Base-by-base conservation (phyloP, 1,140 invertebrate species). In the Drosophila suzukii region DNA sequence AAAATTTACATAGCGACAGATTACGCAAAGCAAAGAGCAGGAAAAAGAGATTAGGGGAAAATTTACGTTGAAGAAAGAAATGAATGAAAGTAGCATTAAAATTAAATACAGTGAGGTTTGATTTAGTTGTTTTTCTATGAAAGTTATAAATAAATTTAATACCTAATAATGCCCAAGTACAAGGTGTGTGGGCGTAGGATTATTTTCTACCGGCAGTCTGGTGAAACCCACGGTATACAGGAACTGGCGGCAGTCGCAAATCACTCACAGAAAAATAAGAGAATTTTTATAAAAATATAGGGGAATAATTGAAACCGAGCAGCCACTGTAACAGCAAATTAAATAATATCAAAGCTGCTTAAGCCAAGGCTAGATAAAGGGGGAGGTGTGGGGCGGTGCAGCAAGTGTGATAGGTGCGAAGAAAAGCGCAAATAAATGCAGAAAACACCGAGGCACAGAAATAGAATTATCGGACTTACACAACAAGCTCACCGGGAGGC, bases 381-480 rank as follows among this genome's bases (percentile, higher is more conserved):
- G 34, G 53, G n/a, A 10, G 41, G 41, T 36, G 17, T 15, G 6
- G 53, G 61, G 27, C 50, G 63, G 67, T 68, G 81, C 81, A 81
- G 39, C 66, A 75, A 81, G 47, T 81, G 78, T 68, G 77, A 74
- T 73, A 84, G 76, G 70, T 63, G 74, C 44, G 24, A 41, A 46
- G 8, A 61, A 41, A 46, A 44, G n/a, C 49, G 47, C 10, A 78
- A 38, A 46, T 38, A 59, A 41, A 71, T 15, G 68, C 30, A 78
- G 46, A 63, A 78, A 65, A 41, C 65, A 54, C 59, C n/a, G 49
- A 15, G 30, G 65, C 67, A 81, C 59, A 68, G 53, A 85, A 85
- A 85, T 85, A 85, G 83, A 81, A 82, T 78, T 78, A 67, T 81
- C 63, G 47, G 73, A 81, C 60, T 86, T 85, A 68, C 78, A 83